Evolutionary conservation across 2,888 invertebrate species (phyloP).

Genomic region (Nomada ferruginata): DNA sequence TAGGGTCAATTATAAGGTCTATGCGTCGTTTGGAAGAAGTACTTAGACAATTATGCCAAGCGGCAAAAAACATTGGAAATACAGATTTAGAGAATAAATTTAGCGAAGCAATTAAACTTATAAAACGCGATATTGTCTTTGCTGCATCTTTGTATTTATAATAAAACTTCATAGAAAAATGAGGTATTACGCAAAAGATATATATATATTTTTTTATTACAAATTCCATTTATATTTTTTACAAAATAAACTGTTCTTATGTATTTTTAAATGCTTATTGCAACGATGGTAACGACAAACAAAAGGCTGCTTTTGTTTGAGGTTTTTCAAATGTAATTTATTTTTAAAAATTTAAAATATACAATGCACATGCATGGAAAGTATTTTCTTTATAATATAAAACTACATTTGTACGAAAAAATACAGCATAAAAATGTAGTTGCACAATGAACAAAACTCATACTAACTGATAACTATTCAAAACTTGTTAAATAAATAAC

Average conservation of each 20-base stretch:
- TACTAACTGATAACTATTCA: slow-evolving; percentile 75
- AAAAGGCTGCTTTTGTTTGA: slow-evolving; percentile 51
- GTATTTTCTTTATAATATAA: slow-evolving; percentile 76
- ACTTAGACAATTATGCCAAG: slow-evolving; percentile 96
- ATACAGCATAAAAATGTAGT: slow-evolving; percentile 77
- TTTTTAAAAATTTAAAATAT: slow-evolving; percentile 74
- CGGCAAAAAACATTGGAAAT: slow-evolving; percentile 98
- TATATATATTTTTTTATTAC: slow-evolving; percentile 48
- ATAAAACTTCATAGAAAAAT: slow-evolving; percentile 70
- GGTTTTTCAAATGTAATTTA: slow-evolving; percentile 72
- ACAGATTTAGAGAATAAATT: slow-evolving; percentile 98
- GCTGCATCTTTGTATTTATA: slow-evolving; percentile 98
- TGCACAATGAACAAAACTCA: slow-evolving; percentile 72
- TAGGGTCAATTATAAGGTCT: slow-evolving; percentile 93
- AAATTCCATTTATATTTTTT: slow-evolving; percentile 55
- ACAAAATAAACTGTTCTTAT: slow-evolving; percentile 38
- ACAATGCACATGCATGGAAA: slow-evolving; percentile 75
- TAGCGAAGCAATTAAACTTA: slow-evolving; percentile 93
- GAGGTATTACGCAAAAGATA: slow-evolving; percentile 53
- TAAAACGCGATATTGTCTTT: slow-evolving; percentile 99
- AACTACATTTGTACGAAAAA: slow-evolving; percentile 78
- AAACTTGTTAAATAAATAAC: slow-evolving; percentile 83
- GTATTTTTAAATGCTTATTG: slow-evolving; percentile 36
- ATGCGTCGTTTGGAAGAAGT: slow-evolving; percentile 98
- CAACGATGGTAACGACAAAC: slow-evolving; percentile 47